phyloP scores from a whole-genome alignment of 2,797 vertebrate species.

The Ataeniobius toweri region DNA sequence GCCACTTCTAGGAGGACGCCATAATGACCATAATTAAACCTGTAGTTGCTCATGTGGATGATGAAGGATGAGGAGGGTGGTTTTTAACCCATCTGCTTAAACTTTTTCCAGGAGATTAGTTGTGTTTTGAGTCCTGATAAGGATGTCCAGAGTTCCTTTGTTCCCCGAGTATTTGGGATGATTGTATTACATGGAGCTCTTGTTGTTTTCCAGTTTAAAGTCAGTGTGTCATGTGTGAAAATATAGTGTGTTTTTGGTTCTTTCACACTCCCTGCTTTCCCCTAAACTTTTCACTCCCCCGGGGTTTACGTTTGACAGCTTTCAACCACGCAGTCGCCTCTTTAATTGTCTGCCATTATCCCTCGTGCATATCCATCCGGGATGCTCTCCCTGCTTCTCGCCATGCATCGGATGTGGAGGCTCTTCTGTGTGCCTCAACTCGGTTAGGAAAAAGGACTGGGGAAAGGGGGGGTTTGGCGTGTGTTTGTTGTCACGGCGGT shows the following conservation, averaged over 20 bases:
- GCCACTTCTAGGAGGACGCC: slow-evolving; percentile 77
- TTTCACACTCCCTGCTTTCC: slow-evolving; percentile 58
- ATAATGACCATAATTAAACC: slow-evolving; percentile 98
- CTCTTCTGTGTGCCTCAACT: slow-evolving; percentile 48
- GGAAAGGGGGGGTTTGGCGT: slow-evolving; percentile 50
- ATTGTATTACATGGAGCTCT: slow-evolving; percentile 9
- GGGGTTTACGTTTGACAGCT: slow-evolving; percentile 75
- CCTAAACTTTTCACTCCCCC: slow-evolving; percentile 68
- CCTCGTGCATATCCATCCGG: slow-evolving; percentile 67
- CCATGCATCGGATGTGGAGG: slow-evolving; percentile 46
- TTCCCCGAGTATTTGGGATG: slow-evolving; percentile 3
- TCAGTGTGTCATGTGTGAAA: slow-evolving; percentile 66
- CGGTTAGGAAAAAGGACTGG: slow-evolving; percentile 18
- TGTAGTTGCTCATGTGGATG: slow-evolving; percentile 87
- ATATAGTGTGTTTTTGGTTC: slow-evolving; percentile 62
- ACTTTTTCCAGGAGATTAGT: slow-evolving; percentile 60
- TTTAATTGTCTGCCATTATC: slow-evolving; percentile 78
- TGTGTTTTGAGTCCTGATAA: slow-evolving; percentile 55
- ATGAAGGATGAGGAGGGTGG: slow-evolving; percentile 92
- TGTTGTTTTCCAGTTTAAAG: slow-evolving; percentile 37
- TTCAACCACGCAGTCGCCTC: slow-evolving; percentile 74
- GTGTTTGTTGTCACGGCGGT: slow-evolving; percentile 69
- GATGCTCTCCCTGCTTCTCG: slow-evolving; percentile 55
- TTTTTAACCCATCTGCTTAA: slow-evolving; percentile 85
- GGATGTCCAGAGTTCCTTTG: slow-evolving; percentile 17